Evolutionary conservation across 2,113 vertebrate species (phyloP), one percentile per base, ranked within the genome.

Genomic region (Dipodomys merriami): DNA sequence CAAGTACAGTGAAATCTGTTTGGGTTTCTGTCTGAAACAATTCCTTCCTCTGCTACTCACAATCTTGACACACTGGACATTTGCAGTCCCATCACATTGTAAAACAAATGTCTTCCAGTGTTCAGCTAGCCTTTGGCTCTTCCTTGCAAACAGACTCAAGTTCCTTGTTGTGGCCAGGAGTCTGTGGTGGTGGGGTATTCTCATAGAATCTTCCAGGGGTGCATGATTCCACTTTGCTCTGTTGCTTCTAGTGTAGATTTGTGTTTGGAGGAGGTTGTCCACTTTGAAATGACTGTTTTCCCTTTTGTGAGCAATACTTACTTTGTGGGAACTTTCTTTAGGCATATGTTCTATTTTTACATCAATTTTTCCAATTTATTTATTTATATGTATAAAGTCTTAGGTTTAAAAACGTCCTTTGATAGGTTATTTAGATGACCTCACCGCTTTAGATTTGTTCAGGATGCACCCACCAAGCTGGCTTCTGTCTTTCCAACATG

Each of bases 211-310:
- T 9, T 27, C 46, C 0, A 1, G 18, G 87, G 57, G 2, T 9
- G 0, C 6, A 1, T 18, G 0, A 5, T 18, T n/a, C 19, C 27
- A 1, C 49, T 57, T 20, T 13, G 53, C 16, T 22, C 11, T 30
- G 5, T 22, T 10, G 0, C 12, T 10, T 13, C 0, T 15, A 4
- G 18, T 12, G 60, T 33, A 33, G 18, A 16, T 60, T 35, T 7
- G 27, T 20, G 23, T 4, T 1, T 18, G 7, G 18, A 46, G 11
- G 83, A 46, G 11, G 83, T 71, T 6, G 25, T 33, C 35, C 10
- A 4, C 67, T 13, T 86, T 44, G 22, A 49, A 68, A 35, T 19
- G 1, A 12, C 10, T 64, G 2, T 64, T 46, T 60, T 39, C 62
- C 5, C 39, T 69, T 81, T 80, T 39, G 33, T 71, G 29, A 69